phyloP scores from a whole-genome alignment of 2,888 invertebrate species.

The Ethmia dodecea region DNA sequence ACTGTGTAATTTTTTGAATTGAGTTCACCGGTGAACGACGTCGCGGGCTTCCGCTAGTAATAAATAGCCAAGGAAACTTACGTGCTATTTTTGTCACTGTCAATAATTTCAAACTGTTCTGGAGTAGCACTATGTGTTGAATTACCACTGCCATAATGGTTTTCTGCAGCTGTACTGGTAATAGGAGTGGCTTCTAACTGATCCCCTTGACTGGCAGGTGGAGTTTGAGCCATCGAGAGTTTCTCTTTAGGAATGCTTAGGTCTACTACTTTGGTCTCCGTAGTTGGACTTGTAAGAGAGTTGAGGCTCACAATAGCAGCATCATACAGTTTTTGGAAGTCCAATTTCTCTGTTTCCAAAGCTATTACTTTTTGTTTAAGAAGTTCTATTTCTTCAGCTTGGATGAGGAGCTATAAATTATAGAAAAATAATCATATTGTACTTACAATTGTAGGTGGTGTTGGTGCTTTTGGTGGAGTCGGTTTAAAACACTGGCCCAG shows the following conservation, averaged over 20 bases:
- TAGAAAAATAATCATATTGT: no score
- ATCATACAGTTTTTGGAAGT: slow-evolving; percentile 74
- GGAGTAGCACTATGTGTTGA: slow-evolving; percentile 78
- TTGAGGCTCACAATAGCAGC: slow-evolving; percentile 70
- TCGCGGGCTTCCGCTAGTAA: no score
- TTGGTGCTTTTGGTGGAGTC: no score
- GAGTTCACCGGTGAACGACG: no score
- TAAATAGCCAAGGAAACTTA: slow-evolving; percentile 30
- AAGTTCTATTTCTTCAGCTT: slow-evolving; percentile 75
- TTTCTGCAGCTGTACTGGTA: slow-evolving; percentile 62
- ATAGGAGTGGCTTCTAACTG: slow-evolving; percentile 45
- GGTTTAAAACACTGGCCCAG: no score
- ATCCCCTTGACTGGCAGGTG: slow-evolving; percentile 18
- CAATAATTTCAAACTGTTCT: slow-evolving; percentile 81
- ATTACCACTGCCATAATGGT: slow-evolving; percentile 68
- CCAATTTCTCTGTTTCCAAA: slow-evolving; percentile 76
- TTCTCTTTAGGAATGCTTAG: slow-evolving; percentile 53
- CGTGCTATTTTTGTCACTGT: slow-evolving; percentile 67
- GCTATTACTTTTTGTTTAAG: slow-evolving; percentile 73
- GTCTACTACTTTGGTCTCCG: slow-evolving; percentile 52
- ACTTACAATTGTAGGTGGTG: no score
- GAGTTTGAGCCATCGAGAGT: slow-evolving; percentile 17
- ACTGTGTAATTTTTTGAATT: no score
- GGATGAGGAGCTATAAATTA: slow-evolving; percentile 59
- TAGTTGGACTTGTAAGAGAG: slow-evolving; percentile 61